phyloP scores from a whole-genome alignment of 2,113 vertebrate species.

The Oophaga pumilio region DNA sequence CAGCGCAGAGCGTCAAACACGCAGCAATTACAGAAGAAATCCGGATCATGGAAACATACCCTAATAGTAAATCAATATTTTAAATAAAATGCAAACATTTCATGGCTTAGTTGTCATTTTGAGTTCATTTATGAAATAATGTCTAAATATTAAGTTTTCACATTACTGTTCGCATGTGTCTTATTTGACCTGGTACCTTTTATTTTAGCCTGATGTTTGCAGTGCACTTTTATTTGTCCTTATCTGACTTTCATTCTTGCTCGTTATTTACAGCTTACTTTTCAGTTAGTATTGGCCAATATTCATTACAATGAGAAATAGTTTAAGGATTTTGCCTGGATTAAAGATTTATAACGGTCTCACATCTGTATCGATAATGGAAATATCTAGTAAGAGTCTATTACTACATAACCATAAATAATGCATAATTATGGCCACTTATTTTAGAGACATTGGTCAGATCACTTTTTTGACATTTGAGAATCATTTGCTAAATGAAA shows the following conservation, averaged over 20 bases:
- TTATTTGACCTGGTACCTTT: neutral
- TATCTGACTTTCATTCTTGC: conserved; percentile 28
- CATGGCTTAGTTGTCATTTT: neutral
- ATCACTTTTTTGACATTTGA: neutral
- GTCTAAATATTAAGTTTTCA: neutral
- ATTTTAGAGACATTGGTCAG: neutral
- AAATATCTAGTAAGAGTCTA: neutral
- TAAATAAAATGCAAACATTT: neutral
- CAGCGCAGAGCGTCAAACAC: too few species aligned
- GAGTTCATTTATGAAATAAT: neutral
- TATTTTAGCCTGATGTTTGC: neutral
- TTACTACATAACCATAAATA: conserved; percentile 2
- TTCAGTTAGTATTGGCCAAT: conserved; percentile 11
- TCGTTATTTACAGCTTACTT: conserved; percentile 16
- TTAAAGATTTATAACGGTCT: conserved; percentile 30
- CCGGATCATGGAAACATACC: too few species aligned
- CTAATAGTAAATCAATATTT: neutral
- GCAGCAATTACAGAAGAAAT: too few species aligned
- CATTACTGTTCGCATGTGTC: neutral
- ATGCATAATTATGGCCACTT: neutral
- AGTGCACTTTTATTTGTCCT: conserved; percentile 10
- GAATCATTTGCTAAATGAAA: conserved; percentile 23
- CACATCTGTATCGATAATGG: neutral
- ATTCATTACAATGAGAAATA: conserved; percentile 18
- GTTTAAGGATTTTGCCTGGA: conserved; percentile 18